Evolutionary conservation across 2,888 invertebrate species (phyloP), one percentile per base, ranked within the genome.

Genomic region (Eupithecia abbreviata): DNA sequence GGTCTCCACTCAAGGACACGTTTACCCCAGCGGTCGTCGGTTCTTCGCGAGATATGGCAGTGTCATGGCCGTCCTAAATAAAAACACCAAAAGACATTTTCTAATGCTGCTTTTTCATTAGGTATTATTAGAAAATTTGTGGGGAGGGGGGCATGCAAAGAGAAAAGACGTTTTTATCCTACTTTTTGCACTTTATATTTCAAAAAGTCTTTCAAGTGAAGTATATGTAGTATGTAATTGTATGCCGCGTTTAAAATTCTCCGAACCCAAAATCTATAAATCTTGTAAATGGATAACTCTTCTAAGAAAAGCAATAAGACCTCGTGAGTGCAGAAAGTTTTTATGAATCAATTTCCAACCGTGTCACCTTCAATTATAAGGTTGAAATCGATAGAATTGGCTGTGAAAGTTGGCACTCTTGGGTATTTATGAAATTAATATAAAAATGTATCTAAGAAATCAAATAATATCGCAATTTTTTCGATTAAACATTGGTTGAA

Each of bases 281-380:
- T 68, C 42, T 68, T 43, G 1, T 9, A 7, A 15, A 43, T 43
- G 43, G 12, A 41, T 43, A 67, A 68, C 18, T 42, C 15, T 68
- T 68, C 67, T 43, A 15, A 68, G 68, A 68, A 68, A 45, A 9
- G 68, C n/a, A 45, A 68, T 45, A 68, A 68, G 45, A 66, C 66
- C 42, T 43, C n/a, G 49, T 70, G 12, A 49, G 49, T 70, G 70
- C 18, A 43, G 67, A 42, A 41, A 62, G 71, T 71, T 51, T 65
- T 55, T 55, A 45, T 43, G 68, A 55, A 66, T 71, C 66, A 66
- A 71, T 73, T 47, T 73, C 65, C 41, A 45, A 68, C 42, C 15
- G 43, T 68, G 68, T 68, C 68, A 68, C 68, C 68, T 68, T 68
- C 68, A 68, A 45, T 68, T 68, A 68, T 45, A n/a, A 68, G 68